phyloP scores from a whole-genome alignment of 2,797 vertebrate genomes.

The Lophius americanus region DNA sequence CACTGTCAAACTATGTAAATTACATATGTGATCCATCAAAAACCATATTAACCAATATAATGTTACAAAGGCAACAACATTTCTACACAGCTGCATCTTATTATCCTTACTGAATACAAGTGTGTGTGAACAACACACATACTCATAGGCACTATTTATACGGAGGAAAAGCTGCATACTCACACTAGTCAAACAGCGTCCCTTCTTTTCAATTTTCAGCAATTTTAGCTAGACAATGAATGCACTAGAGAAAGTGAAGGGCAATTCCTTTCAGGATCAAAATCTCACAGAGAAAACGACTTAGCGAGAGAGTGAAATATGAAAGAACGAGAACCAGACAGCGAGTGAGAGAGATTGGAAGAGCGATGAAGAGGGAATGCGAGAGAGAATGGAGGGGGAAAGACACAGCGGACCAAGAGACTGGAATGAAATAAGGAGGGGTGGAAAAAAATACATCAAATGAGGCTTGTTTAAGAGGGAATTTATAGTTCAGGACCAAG shows the following conservation, averaged over 20 bases:
- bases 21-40: conserved; percentile 3
- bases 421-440: conserved; percentile 13
- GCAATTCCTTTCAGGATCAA: conserved; percentile 57
- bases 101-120: conserved; percentile 11
- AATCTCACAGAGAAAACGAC: conserved; percentile 42
- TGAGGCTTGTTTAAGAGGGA: conserved; percentile 25
- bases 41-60: conserved; percentile 9
- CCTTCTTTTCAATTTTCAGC: conserved; percentile 26
- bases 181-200: conserved; percentile 52
- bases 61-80: not conserved
- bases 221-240: conserved; percentile 39
- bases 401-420: conserved; percentile 19
- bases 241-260: conserved; percentile 33
- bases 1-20: conserved; percentile 11
- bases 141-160: conserved; percentile 33
- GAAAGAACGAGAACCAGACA: conserved; percentile 40
- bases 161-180: conserved; percentile 56
- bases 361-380: conserved; percentile 29
- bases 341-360: conserved; percentile 36
- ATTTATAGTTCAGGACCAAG: conserved; percentile 68
- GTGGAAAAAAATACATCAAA: conserved; percentile 19
- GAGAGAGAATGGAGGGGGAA: conserved; percentile 17
- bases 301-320: conserved; percentile 46
- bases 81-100: conserved; percentile 7
- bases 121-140: conserved; percentile 21